Base-by-base conservation (phyloP, 2,797 vertebrate species). In the Leptodactylus fallax region DNA sequence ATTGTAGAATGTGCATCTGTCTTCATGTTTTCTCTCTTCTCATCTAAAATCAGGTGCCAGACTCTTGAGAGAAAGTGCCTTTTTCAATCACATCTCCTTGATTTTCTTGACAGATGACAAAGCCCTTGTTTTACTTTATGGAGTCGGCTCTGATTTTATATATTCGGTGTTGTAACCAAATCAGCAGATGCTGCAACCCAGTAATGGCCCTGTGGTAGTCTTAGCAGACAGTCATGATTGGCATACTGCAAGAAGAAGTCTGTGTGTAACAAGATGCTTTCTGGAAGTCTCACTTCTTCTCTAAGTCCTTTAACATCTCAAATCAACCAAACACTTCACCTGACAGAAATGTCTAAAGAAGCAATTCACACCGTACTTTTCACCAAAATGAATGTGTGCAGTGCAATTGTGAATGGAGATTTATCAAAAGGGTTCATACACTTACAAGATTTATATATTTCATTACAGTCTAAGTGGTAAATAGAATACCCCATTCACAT, bases 81-180 rank as follows among this genome's bases (percentile, higher is more conserved):
- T 53, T 72, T 81, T 17, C 65, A 71, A 87, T 81, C 85, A 80
- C 65, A 60, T 86, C 85, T 25, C 45, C 47, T 45, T 86, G 77
- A 80, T 86, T 71, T 80, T 45, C 51, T 47, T 72, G 25, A 71
- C 67, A 27, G 63, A 27, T 74, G 69, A 71, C 51, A 83, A 72
- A 83, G 25, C 55, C 12, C 69, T 85, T 76, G 53, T 71, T 86
- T 58, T 80, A 69, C 63, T 86, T n/a, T 53, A 10, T 81, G 55
- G 45, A 60, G 45, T 74, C 60, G 36, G 4, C 45, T 81, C 16
- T 87, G 85, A 87, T 87, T 87, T 87, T 55, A 81, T 61, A 72
- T 61, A 55, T 81, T 60, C 36, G 19, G 49, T 49, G 53, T 87
- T 83, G 8, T 77, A 83, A 87, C 58, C 69, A 87, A 87, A 87